Base-by-base conservation (phyloP, 2,888 invertebrate species). In the Drosophila monieri region DNA sequence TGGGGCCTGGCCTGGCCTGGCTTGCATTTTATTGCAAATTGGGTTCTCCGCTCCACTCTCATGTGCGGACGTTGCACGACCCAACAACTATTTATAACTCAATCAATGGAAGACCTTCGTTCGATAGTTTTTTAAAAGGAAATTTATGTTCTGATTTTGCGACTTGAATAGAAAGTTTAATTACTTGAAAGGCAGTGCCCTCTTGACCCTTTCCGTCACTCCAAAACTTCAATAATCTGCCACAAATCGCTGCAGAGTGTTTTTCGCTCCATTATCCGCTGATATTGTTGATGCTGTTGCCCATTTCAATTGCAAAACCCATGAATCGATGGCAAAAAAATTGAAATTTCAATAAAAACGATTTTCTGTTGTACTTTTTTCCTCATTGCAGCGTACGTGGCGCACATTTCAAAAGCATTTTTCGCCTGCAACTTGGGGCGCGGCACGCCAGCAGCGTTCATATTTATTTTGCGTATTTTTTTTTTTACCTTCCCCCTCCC, bases 381-480 rank as follows among this genome's bases (percentile, higher is more conserved):
- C 43, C 35, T 37, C 44, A 62, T 62, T 72, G 84, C 84, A 80
- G 59, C 62, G 84, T 79, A 80, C 80, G 85, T 81, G 87, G 80
- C 80, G 85, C 78, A 80, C 65, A 81, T 86, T 68, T 81, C 78
- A 81, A 84, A 84, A 80, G 84, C 84, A 85, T 81, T 85, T 78
- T 74, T 73, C 79, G 72, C 78, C 74, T 77, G 77, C 64, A 61
- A 44, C 49, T 15, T n/a, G 51, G 35, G 44, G 43, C 27, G 51
- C 27, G 54, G 64, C 84, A 79, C 49, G 39, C 39, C 14, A 15
- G 15, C 41, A 48, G 67, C 55, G 65, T 32, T 32, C 23, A 44
- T 23, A 41, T 41, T 39, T 21, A 46, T 58, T 39, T 58, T 12
- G 25, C 32, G 32, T 15, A 41, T 21, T 10, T 51, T 53, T 10